Evolutionary conservation across 2,113 vertebrate genomes (phyloP), one percentile per base, ranked within the genome.

Genomic region (Catharus fuscescens): DNA sequence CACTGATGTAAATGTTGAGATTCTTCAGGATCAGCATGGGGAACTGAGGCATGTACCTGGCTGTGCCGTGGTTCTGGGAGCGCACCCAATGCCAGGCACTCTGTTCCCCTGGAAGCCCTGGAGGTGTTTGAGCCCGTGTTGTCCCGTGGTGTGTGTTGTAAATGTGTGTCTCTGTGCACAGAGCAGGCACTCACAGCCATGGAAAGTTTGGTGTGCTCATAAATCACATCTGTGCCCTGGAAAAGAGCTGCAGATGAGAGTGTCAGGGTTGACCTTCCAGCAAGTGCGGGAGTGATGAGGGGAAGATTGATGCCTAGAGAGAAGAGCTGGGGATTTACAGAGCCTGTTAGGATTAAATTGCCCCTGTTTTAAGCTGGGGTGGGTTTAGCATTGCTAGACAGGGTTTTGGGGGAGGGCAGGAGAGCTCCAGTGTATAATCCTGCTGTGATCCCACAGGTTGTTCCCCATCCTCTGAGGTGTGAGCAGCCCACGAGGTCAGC

Each of bases 201-300:
- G 71, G 47, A 32, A 77, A 92, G 85, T 92, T 88, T 48, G 92
- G 82, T 96, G 67, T 59, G 82, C 85, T 94, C 76, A 16, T 96
- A 95, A 95, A 96, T 94, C 88, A 93, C 82, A 32, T 31, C 60
- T 0, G 0, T 93, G 93, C 76, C 92, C 90, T 92, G 86, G 42
- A 78, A 95, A 61, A 80, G 88, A 60, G 82, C 82, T 80, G 90
- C 82, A 67, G 92, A 93, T 90, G 92, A 94, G 79, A 85, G 88
- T 78, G 93, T 96, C 90, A 80, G 87, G 82, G 59, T 70, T 95
- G 96, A 95, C 95, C 94, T 95, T 96, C 94, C 10, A 20, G 93
- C 94, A 78, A 88, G 88, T 67, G 81, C 82, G 6, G 21, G 81
- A 95, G 90, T 53, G 90, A 80, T 90, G 92, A 83, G 88, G 71